phyloP scores from a whole-genome alignment of 1,140 invertebrate species.

The Teleogryllus occipitalis region DNA sequence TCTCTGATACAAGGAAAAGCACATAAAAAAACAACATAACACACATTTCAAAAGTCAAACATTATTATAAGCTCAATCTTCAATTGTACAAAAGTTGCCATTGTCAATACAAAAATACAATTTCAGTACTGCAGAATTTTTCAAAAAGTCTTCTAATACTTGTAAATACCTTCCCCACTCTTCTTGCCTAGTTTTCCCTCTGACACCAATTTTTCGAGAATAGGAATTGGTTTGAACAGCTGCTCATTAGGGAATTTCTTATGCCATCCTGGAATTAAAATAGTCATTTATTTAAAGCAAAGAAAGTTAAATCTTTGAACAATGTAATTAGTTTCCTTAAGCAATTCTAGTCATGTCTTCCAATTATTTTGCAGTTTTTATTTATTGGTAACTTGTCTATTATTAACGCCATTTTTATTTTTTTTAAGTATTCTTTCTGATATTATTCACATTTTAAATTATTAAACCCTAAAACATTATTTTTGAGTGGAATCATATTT shows the following conservation, averaged over 20 bases:
- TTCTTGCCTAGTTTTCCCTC: constrained; percentile 79
- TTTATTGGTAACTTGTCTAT: neutral
- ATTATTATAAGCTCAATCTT: too few relatives aligned
- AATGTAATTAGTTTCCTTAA: neutral
- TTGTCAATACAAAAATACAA: too few relatives aligned
- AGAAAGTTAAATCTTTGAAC: neutral
- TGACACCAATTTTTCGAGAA: constrained; percentile 62
- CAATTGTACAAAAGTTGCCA: too few relatives aligned
- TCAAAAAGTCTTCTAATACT: constrained; percentile 48
- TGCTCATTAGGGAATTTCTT: constrained; percentile 67
- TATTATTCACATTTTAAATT: neutral
- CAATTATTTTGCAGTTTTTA: neutral
- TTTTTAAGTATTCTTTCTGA: neutral
- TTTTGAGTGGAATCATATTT: neutral
- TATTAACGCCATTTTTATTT: neutral
- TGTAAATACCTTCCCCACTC: constrained; percentile 80
- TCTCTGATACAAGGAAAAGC: too few relatives aligned
- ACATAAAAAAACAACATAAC: too few relatives aligned
- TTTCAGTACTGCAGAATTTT: too few relatives aligned
- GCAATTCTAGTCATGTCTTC: neutral
- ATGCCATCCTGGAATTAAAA: constrained; percentile 55
- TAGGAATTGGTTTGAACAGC: constrained; percentile 56
- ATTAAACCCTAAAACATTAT: neutral
- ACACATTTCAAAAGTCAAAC: too few relatives aligned
- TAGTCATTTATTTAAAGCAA: neutral